Percentiles rank a stretch among this genome's conserved stretches.
These are phyloP conservation scores for Drosophila ogumai DNA, from an alignment of 1,140 invertebrate species.

Conservation along the genomic window DNA sequence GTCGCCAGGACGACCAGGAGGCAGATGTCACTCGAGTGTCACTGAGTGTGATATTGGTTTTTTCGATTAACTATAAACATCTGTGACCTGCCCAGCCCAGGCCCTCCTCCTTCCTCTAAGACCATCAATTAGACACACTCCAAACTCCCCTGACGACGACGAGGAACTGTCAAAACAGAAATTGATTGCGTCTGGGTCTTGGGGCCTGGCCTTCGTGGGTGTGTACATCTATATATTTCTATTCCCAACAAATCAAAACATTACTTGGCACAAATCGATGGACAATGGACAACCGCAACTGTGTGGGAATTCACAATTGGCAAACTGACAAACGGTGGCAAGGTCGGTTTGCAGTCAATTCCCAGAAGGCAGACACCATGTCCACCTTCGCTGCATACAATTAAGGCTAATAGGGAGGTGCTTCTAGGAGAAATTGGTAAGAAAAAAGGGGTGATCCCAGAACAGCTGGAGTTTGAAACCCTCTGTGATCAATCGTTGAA, in stretches of 20 bases:
- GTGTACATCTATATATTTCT: slow-evolving; percentile 14
- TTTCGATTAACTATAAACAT: slow-evolving; percentile 66
- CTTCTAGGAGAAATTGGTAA: slow-evolving; percentile 1
- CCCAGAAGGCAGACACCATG: slow-evolving; percentile 44
- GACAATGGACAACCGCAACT: slow-evolving; percentile 54
- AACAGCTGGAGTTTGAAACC: slow-evolving; percentile 22
- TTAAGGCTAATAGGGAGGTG: slow-evolving; percentile 25
- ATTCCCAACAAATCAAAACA: slow-evolving; percentile 73
- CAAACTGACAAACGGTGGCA: slow-evolving; percentile 62
- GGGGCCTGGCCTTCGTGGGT: slow-evolving; percentile 39
- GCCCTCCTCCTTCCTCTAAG: slow-evolving; percentile 8
- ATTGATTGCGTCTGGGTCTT: slow-evolving; percentile 78
- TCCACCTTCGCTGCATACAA: slow-evolving; percentile 31
- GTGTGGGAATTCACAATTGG: slow-evolving; percentile 46
- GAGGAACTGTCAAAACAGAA: slow-evolving; percentile 76
- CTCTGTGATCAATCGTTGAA: slow-evolving; percentile 8
- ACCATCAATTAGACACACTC: slow-evolving; percentile 80
- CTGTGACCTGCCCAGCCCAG: slow-evolving; percentile 33
- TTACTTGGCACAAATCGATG: slow-evolving; percentile 77
- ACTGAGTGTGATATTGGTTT: slow-evolving; percentile 57
- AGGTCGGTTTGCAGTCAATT: slow-evolving; percentile 54
- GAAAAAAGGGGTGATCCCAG: slow-evolving; percentile 34
- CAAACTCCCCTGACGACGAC: slow-evolving; percentile 67
- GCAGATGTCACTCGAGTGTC: slow-evolving; percentile 62
- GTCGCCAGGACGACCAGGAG: slow-evolving; percentile 70